Conservation (phyloP, 1,140 invertebrate genomes). For the Aphidius gifuensis region DNA sequence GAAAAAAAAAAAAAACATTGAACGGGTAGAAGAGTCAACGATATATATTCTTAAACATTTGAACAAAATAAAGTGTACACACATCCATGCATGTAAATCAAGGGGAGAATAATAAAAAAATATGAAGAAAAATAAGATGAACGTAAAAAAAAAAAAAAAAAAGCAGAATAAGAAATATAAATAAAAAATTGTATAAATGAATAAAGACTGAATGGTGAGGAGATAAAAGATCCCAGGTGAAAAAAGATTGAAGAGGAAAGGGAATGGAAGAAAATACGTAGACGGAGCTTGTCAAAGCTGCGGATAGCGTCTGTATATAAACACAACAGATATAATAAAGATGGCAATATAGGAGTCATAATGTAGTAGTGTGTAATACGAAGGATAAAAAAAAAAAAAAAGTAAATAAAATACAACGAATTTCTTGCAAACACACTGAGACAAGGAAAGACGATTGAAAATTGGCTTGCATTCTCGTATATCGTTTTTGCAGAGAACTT, state of each 20-base stretch:
- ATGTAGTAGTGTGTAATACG: constrained; percentile 45
- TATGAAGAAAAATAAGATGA: background rate
- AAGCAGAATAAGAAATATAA: background rate
- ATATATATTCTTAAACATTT: background rate
- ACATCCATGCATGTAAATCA: constrained; percentile 1
- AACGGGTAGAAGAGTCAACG: background rate
- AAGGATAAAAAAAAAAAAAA: background rate
- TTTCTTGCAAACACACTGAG: background rate
- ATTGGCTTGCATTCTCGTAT: constrained; percentile 2
- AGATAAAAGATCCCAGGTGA: constrained; percentile 10
- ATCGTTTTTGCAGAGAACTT: too few relatives aligned
- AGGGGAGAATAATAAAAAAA: background rate
- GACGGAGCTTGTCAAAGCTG: constrained; percentile 40
- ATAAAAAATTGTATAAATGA: background rate
- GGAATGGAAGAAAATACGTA: constrained; percentile 17
- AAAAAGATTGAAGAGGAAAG: background rate
- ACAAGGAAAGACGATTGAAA: background rate
- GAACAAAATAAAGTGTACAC: background rate
- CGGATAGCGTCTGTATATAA: constrained; percentile 31
- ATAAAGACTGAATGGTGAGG: constrained; percentile 3
- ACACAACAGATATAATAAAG: constrained; percentile 49
- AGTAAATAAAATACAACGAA: background rate
- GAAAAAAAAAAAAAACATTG: background rate
- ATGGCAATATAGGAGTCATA: constrained; percentile 54
- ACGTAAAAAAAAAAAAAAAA: background rate